These are phyloP conservation scores for Melitaea cinxia DNA, from an alignment of 1,140 invertebrate genomes.

Conservation along the genomic window DNA sequence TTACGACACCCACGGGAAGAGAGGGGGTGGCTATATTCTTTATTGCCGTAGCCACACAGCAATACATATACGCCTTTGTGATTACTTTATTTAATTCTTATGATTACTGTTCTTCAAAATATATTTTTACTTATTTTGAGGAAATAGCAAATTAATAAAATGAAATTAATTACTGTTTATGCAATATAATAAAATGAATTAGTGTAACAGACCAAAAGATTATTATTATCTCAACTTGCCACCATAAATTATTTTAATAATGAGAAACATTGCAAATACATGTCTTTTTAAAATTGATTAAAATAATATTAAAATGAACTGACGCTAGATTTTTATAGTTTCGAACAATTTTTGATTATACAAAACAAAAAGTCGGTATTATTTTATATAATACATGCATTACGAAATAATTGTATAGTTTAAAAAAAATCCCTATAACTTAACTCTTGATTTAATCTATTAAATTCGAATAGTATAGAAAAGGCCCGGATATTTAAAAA, in stretches of 20 bases:
- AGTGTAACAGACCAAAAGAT: not conserved
- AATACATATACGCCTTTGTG: too few relatives aligned
- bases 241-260: not conserved
- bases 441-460: constrained; percentile 7
- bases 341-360: not conserved
- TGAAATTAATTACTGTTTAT: too few relatives aligned
- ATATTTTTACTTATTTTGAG: too few relatives aligned
- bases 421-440: not conserved
- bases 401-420: not conserved
- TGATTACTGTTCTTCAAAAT: too few relatives aligned
- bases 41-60: too few relatives aligned
- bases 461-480: not conserved
- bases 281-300: not conserved
- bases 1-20: too few relatives aligned
- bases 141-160: too few relatives aligned
- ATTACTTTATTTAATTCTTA: too few relatives aligned
- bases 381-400: not conserved
- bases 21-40: too few relatives aligned
- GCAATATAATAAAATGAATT: too few relatives aligned
- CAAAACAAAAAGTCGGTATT: constrained; percentile 1
- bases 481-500: not conserved
- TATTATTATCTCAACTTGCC: not conserved
- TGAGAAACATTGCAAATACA: not conserved
- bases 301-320: constrained; percentile 7
- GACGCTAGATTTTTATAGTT: constrained; percentile 2